Base-by-base conservation (phyloP, 2,113 vertebrate species). In the Muntiacus reevesi region DNA sequence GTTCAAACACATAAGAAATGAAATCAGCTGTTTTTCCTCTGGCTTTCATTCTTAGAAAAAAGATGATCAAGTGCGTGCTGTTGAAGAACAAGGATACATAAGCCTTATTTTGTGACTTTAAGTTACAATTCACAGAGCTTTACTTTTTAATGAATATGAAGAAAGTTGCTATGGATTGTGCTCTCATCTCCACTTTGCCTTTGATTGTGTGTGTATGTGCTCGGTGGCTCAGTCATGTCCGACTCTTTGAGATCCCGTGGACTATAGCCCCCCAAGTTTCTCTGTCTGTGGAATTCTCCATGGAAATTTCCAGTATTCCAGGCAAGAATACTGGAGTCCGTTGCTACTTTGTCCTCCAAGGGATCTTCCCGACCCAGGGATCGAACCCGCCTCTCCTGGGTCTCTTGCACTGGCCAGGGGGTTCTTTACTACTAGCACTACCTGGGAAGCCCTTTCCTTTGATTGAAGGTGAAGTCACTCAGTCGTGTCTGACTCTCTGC, bases 11-110 rank as follows among this genome's bases (percentile, higher is more conserved):
- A 64, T 4, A 52, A 79, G 59, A 96, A 97, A 78, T 28, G 43
- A 96, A 64, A 87, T 54, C 21, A 54, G 47, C 21, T 54, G 28
- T 87, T 89, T 92, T 93, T 95, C 52, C 94, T 96, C 85, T 87
- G 57, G 54, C 36, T 83, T 96, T 30, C 54, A 19, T 57, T 88
- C 88, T 55, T 87, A 94, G 19, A 33, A 52, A 76, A 85, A 96
- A 76, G 54, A 79, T 25, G 5, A 94, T 55, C 76, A 90, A 76
- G 88, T 54, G 95, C 1, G 36, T 57, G 19, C 33, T 59, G 28
- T 27, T 87, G 62, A 95, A 94, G n/a, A 87, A 86, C 15, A 92
- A 89, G 64, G 60, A 85, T 74, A 78, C 88, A 81, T 76, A 67
- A 62, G 87, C 27, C 13, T 89, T 87, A 86, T 47, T 89, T 86